A percentile compares a stretch with the other conserved stretches of the same genome.
phyloP scores from a whole-genome alignment of 1,140 invertebrate genomes.

The Musca vetustissima region DNA sequence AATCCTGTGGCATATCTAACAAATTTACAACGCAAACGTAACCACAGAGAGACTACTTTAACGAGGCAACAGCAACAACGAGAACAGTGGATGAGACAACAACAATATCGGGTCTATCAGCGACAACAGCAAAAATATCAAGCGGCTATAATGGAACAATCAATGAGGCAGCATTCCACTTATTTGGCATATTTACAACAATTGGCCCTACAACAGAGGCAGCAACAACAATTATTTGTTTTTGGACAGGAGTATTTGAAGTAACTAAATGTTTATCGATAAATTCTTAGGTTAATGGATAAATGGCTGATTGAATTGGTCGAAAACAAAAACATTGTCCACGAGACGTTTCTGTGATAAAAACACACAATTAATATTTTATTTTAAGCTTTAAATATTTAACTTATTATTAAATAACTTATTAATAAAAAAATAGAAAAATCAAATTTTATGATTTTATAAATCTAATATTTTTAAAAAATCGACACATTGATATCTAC shows the following conservation, averaged over 20 bases:
- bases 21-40: background rate
- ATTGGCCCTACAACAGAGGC: background rate
- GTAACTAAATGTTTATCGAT: too few species aligned
- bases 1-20: background rate
- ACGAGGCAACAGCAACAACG: background rate
- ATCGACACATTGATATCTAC: too few species aligned
- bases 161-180: background rate
- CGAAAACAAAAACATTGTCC: too few species aligned
- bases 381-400: too few species aligned
- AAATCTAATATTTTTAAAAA: too few species aligned
- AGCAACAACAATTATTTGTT: background rate
- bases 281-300: too few species aligned
- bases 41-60: background rate
- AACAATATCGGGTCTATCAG: background rate
- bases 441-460: too few species aligned
- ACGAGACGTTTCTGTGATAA: too few species aligned
- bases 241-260: background rate
- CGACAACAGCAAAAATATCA: background rate
- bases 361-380: too few species aligned
- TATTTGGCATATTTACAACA: background rate
- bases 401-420: too few species aligned
- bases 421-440: too few species aligned
- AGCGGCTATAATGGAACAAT: background rate
- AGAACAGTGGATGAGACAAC: background rate
- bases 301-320: too few species aligned